Evolutionary conservation across 2,797 vertebrate species (phyloP).

Genomic region (Enteromius trimaculatus): DNA sequence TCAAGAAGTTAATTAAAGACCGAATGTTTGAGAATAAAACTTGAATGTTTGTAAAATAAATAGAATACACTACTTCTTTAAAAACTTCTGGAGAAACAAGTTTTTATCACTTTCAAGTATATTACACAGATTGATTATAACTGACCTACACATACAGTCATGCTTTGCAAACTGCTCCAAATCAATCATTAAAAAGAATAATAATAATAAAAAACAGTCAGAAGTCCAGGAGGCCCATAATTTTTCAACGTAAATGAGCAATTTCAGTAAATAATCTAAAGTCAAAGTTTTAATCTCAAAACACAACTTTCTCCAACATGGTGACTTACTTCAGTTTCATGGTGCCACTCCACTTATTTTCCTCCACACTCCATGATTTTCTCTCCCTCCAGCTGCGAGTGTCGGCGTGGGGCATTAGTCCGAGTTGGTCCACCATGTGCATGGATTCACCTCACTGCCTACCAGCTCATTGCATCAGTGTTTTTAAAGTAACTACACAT

Average conservation of each 20-base stretch:
- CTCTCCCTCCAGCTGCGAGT: slow-evolving; percentile 60
- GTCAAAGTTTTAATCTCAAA: not conserved
- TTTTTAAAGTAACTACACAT: slow-evolving; percentile 23
- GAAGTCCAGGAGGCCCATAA: not conserved
- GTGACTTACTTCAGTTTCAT: slow-evolving; percentile 78
- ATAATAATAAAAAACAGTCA: not conserved
- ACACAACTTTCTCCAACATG: slow-evolving; percentile 26
- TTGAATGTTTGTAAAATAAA: not conserved
- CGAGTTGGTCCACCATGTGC: slow-evolving; percentile 58
- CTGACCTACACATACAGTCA: not conserved
- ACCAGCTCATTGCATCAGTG: slow-evolving; percentile 23
- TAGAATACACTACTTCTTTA: not conserved
- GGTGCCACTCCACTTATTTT: slow-evolving; percentile 62
- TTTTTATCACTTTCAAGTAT: not conserved
- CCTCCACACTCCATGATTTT: slow-evolving; percentile 58
- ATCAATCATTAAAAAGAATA: not conserved
- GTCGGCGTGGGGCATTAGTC: slow-evolving; percentile 65
- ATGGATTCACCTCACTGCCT: slow-evolving; percentile 40
- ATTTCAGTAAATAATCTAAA: not conserved
- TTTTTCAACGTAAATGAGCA: not conserved
- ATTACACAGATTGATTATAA: not conserved
- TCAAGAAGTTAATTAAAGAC: not conserved
- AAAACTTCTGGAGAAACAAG: not conserved
- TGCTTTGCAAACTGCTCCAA: not conserved
- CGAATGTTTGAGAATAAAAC: slow-evolving; percentile 5